A percentile compares a stretch with the other conserved stretches of the same genome.
Conservation (phyloP, 2,113 vertebrate species). For the Cygnus buccinator region DNA sequence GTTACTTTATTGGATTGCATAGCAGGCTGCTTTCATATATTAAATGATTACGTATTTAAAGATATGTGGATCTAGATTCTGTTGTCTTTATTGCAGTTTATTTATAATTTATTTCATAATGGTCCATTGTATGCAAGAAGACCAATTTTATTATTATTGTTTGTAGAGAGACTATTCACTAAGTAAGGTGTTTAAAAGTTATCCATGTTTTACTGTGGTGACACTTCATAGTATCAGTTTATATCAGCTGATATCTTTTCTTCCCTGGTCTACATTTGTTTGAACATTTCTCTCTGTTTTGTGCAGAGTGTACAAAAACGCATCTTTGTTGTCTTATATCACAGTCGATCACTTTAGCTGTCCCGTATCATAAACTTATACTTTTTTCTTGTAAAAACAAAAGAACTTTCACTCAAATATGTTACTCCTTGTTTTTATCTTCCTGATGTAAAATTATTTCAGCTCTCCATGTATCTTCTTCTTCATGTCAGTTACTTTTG, state of each 20-base stretch:
- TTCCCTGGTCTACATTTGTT: neutral
- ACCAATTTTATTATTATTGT: neutral
- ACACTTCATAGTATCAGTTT: neutral
- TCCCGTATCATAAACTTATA: neutral
- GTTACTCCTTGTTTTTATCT: neutral
- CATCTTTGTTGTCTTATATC: neutral
- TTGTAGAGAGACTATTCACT: neutral
- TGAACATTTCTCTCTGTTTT: neutral
- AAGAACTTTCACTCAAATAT: neutral
- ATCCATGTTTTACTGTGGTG: neutral
- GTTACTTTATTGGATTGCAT: neutral
- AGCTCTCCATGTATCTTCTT: neutral
- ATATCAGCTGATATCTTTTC: neutral
- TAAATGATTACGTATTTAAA: neutral
- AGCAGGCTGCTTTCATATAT: neutral
- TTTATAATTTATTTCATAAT: neutral
- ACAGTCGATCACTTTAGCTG: neutral
- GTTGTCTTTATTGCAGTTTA: neutral
- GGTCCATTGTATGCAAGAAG: neutral
- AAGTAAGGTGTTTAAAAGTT: neutral
- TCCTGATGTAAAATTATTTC: neutral
- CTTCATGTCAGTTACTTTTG: neutral
- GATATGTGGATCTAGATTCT: neutral
- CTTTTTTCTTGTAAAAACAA: neutral
- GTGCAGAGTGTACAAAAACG: neutral